Base-by-base conservation (phyloP, 1,140 invertebrate species). In the Helicoverpa zea region DNA sequence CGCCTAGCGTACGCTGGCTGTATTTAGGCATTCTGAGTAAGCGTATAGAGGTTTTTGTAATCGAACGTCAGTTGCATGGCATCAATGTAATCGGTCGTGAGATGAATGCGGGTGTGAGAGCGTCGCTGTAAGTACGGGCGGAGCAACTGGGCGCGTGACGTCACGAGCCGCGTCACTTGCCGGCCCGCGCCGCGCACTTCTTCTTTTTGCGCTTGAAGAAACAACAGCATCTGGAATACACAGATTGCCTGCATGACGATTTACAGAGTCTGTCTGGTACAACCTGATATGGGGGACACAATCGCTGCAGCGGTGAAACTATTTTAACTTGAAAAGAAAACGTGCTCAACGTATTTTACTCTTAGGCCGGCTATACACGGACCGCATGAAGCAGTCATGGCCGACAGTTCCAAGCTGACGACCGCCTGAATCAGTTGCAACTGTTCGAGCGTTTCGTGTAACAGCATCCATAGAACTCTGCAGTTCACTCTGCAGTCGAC, bases 151-250 rank as follows among this genome's bases (percentile, higher is more conserved):
- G 77, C 49, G 64, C 77, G 56, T 61, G 83, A 68, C 72, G 90
- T 88, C 88, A 90, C 83, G 87, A 54, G 84, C 87, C 91, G 89
- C 93, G 97, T 97, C 97, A 98, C 97, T 98, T 98, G 93, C 91
- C 92, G 86, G 97, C 96, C 88, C 97, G 96, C 78, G 96, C 96
- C 89, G 96, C 97, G 92, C 95, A 96, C 96, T 99, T 99, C 97
- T 99, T 99, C 98, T 98, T 99, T 97, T 98, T 98, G 94, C 98
- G 97, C 95, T 98, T 98, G 97, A 99, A 99, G 97, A 99, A 99
- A 95, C 98, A 99, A 96, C 98, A 99, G 96, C 98, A 98, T 96
- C 98, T 99, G 97, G 93, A 97, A 97, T 96, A 96, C 85, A 93
- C 90, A 81, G 92, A 93, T 94, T 94, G 92, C 84, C 91, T 94